phyloP scores from a whole-genome alignment of 2,113 vertebrate species.

The Sinosuthora webbiana region DNA sequence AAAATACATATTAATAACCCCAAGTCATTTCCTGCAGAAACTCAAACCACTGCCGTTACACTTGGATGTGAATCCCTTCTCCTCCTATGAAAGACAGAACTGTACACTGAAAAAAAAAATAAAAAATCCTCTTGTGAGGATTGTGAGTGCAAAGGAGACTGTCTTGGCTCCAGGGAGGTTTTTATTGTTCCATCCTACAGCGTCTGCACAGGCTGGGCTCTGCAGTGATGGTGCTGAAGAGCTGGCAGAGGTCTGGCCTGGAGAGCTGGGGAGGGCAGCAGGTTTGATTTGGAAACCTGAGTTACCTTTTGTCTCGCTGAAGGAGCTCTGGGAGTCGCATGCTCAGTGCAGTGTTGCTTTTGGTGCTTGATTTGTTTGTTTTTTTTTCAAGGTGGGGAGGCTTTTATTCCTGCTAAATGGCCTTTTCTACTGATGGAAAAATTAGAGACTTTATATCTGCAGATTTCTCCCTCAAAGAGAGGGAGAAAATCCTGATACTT shows the following conservation, averaged over 20 bases:
- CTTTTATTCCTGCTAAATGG: neutral
- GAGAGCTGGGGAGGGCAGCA: neutral
- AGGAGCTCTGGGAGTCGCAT: neutral
- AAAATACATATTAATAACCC: neutral
- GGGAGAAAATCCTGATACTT: no score
- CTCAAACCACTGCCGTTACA: neutral
- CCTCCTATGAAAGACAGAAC: neutral
- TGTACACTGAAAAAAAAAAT: neutral
- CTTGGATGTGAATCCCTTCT: neutral
- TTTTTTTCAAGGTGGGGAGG: neutral
- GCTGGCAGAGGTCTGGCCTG: neutral
- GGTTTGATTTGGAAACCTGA: neutral
- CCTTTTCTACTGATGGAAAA: neutral
- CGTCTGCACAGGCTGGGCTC: neutral
- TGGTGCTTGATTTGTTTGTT: neutral
- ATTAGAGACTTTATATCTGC: neutral
- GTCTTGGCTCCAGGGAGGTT: neutral
- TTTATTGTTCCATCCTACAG: neutral
- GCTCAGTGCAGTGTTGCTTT: neutral
- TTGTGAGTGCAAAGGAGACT: neutral
- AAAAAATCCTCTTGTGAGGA: neutral
- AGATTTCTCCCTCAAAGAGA: neutral
- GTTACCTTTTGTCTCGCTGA: neutral
- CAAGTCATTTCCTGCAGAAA: conserved; percentile 19
- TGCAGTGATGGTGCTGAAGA: neutral